Evolutionary conservation across 2,113 vertebrate species (phyloP).

Genomic region (Oxyruncus cristatus): DNA sequence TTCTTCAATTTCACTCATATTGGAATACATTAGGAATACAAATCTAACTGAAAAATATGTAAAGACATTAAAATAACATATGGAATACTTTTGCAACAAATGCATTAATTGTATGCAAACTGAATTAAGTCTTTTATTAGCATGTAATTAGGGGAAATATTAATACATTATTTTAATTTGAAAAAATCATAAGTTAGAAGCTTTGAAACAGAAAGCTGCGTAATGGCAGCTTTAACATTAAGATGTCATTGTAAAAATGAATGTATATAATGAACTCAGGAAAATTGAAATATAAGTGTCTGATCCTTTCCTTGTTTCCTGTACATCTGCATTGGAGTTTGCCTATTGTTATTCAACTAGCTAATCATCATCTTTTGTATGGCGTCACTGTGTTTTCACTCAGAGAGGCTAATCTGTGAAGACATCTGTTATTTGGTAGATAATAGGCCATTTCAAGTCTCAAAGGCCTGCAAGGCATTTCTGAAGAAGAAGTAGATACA

Average conservation of each 20-base stretch:
- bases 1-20: not conserved
- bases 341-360: slow-evolving; percentile 70
- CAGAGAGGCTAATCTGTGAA: slow-evolving; percentile 54
- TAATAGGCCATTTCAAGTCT: slow-evolving; percentile 59
- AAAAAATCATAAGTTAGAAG: slow-evolving; percentile 8
- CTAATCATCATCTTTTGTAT: slow-evolving; percentile 77
- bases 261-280: slow-evolving; percentile 61
- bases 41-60: not conserved
- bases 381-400: slow-evolving; percentile 53
- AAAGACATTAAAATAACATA: slow-evolving; percentile 9
- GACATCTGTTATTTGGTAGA: slow-evolving; percentile 72
- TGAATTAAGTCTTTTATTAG: slow-evolving; percentile 42
- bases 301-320: slow-evolving; percentile 53
- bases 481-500: slow-evolving; percentile 41
- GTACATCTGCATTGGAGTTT: slow-evolving; percentile 63
- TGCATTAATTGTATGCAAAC: slow-evolving; percentile 52
- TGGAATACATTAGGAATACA: not conserved
- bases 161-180: slow-evolving; percentile 61
- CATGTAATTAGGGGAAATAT: slow-evolving; percentile 34
- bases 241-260: slow-evolving; percentile 62
- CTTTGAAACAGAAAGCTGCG: not conserved
- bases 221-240: slow-evolving; percentile 46
- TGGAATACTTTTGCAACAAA: slow-evolving; percentile 19
- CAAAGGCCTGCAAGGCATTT: slow-evolving; percentile 28
- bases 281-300: slow-evolving; percentile 51